Conservation (phyloP, 2,797 vertebrate species). For the Fringilla coelebs region DNA sequence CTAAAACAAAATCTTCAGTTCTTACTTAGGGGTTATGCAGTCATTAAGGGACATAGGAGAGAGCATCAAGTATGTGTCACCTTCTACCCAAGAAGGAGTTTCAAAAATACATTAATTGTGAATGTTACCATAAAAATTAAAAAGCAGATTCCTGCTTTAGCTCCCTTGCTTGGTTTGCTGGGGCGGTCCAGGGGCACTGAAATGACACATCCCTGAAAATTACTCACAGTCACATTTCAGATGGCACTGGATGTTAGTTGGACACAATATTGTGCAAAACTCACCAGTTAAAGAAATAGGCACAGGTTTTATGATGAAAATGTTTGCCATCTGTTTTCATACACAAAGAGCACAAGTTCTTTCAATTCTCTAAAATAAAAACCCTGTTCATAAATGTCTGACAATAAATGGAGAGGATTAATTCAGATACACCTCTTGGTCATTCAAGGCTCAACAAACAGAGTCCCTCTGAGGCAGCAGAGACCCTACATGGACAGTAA, state of each 20-base stretch:
- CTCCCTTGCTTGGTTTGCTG: neutral
- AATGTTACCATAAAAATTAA: neutral
- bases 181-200: neutral
- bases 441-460: neutral
- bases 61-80: neutral
- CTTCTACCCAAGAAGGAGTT: neutral
- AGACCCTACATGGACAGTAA: fast-evolving
- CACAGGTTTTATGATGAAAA: neutral
- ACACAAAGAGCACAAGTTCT: neutral
- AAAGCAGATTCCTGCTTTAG: neutral
- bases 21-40: neutral
- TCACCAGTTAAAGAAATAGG: neutral
- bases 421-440: neutral
- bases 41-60: fast-evolving
- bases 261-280: neutral
- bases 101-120: neutral
- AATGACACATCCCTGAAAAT: neutral
- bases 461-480: neutral
- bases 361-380: neutral
- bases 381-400: neutral
- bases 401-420: neutral
- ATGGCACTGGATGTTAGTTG: neutral
- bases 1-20: neutral
- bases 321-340: neutral
- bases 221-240: neutral